phyloP scores from a whole-genome alignment of 2,888 invertebrate genomes.

The Drosophila siamana region DNA sequence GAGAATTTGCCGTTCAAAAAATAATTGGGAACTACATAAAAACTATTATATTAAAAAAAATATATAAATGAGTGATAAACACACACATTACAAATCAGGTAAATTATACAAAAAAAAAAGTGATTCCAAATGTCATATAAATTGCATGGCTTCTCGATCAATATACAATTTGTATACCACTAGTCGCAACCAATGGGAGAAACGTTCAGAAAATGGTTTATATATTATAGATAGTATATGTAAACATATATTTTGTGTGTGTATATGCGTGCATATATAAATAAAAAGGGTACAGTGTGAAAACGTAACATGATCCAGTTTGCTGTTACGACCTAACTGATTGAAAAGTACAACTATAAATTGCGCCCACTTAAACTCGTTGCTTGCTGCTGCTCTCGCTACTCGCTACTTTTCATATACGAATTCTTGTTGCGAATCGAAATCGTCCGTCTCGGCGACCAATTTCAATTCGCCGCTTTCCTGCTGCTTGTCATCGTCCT shows the following conservation, averaged over 20 bases:
- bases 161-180: constrained; percentile 19
- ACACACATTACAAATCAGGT: constrained; percentile 1
- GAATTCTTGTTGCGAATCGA: constrained; percentile 39
- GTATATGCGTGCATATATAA: constrained; percentile 7
- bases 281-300: constrained; percentile 1
- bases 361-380: background rate
- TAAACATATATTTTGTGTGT: constrained; percentile 5
- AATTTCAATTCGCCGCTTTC: constrained; percentile 5
- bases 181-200: background rate
- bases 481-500: constrained; percentile 35
- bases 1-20: constrained; percentile 20
- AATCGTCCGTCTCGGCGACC: constrained; percentile 28
- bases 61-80: background rate
- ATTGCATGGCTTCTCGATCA: background rate
- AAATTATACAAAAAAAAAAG: constrained; percentile 13
- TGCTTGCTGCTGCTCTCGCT: background rate
- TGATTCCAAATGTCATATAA: background rate
- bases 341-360: constrained; percentile 24
- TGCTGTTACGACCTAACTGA: constrained; percentile 23
- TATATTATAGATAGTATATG: constrained; percentile 4
- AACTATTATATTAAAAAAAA: constrained; percentile 17
- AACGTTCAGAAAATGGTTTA: background rate
- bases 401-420: constrained; percentile 29
- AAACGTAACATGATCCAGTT: background rate
- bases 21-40: constrained; percentile 28